Evolutionary conservation across 2,113 vertebrate genomes (phyloP), one percentile per base, ranked within the genome.

Genomic region (Pomatorhinus ruficollis): DNA sequence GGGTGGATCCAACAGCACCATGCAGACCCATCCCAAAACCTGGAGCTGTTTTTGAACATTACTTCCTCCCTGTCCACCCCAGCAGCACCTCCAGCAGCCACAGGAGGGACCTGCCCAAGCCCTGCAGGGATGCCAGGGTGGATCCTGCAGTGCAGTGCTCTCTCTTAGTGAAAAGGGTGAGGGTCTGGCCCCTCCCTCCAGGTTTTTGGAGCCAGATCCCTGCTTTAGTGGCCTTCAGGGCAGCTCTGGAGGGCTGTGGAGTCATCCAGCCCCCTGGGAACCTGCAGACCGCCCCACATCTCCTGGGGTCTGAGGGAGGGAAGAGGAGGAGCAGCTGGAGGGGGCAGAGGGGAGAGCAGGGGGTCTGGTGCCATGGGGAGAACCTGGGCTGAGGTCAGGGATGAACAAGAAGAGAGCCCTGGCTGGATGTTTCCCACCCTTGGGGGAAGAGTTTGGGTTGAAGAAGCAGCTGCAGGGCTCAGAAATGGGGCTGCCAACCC

Each of bases 211-310:
- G 12, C 16, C 40, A 54, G 21, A 5, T 77, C 16, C 27, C 21
- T 35, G 22, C 21, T 74, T 69, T 47, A 17, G 20, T 33, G 53
- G 3, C 30, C 42, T 76, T 76, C 31, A 28, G 1, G 1, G 39
- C n/a, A 85, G 4, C 23, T 68, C 20, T 12, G 0, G 0, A 5
- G 25, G 44, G 35, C 76, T 8, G 2, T n/a, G 63, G 19, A 39
- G 33, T 11, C 22, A 33, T 8, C 21, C 56, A 84, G 49, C 27
- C 47, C 45, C 60, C 24, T 10, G 27, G 54, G 66, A 83, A 37
- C 52, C 71, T 63, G 56, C 37, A 39, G 47, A 37, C 33, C 61
- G 40, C 64, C 31, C 80, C 65, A 13, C 25, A 21, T 12, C 76
- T 4, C 16, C 40, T 0, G 2, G 63, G 49, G 42, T 69, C 60